Conservation (phyloP, 2,113 vertebrate genomes). For the Rhegmatorhina hoffmannsi region DNA sequence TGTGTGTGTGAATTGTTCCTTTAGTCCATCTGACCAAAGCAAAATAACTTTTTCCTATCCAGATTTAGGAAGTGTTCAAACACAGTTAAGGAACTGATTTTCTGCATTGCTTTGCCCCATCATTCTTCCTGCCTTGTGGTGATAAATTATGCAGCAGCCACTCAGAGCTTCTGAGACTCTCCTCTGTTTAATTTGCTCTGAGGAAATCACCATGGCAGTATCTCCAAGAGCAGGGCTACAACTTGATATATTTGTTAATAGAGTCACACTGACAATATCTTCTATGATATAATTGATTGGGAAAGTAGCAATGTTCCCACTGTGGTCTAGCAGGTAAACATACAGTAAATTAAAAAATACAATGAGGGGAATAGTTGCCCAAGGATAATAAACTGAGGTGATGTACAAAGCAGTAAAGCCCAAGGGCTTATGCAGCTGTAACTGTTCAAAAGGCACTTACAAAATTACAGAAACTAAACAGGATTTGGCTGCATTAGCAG, state of each 20-base stretch:
- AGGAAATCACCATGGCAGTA: neutral
- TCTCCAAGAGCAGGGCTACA: neutral
- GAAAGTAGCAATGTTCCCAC: neutral
- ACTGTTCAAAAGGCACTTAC: slow-evolving; percentile 9
- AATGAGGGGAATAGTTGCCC: neutral
- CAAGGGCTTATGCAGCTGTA: slow-evolving; percentile 22
- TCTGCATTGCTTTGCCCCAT: neutral
- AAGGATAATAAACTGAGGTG: neutral
- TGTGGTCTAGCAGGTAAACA: neutral
- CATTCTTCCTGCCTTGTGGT: neutral
- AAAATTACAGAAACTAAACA: neutral
- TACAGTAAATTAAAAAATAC: neutral
- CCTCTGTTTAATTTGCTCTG: neutral
- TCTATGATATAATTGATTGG: neutral
- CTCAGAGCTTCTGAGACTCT: neutral
- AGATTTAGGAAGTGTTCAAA: neutral
- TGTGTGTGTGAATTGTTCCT: neutral
- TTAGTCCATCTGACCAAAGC: neutral
- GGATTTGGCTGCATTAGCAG: slow-evolving; percentile 23
- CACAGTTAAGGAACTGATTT: neutral
- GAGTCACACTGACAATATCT: neutral
- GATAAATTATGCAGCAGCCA: neutral
- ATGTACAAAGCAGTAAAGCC: neutral
- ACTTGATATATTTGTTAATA: neutral
- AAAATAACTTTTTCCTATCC: neutral